phyloP scores from a whole-genome alignment of 2,888 invertebrate species.

The Aporophyla lueneburgensis region DNA sequence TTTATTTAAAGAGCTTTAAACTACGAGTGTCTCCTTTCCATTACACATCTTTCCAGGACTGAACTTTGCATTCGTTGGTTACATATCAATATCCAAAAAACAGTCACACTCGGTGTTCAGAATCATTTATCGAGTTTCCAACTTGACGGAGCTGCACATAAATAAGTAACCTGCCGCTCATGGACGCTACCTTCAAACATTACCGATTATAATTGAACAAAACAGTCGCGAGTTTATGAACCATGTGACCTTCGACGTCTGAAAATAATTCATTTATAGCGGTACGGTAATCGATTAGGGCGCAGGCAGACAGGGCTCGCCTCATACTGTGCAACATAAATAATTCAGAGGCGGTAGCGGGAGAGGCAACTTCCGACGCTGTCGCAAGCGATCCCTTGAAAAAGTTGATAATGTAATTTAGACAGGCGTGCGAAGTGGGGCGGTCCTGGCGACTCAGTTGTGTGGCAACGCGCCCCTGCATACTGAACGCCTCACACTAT shows the following conservation, averaged over 20 bases:
- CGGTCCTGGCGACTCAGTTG: constrained; percentile 76
- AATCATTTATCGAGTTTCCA: constrained; percentile 31
- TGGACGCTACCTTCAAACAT: constrained; percentile 70
- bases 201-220: constrained; percentile 69
- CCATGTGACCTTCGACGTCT: constrained; percentile 73
- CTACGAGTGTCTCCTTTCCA: constrained; percentile 5
- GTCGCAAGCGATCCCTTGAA: constrained; percentile 69
- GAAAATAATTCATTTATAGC: constrained; percentile 79
- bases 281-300: constrained; percentile 75
- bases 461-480: constrained; percentile 76
- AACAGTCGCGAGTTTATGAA: constrained; percentile 68
- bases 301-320: constrained; percentile 74
- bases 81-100: constrained; percentile 17
- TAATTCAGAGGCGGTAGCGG: constrained; percentile 76
- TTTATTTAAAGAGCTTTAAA: constrained; percentile 26
- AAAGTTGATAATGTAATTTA: constrained; percentile 83
- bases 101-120: constrained; percentile 15
- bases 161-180: constrained; percentile 53
- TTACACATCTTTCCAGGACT: constrained; percentile 14
- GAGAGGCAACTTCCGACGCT: constrained; percentile 38
- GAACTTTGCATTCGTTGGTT: constrained; percentile 8
- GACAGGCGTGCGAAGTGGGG: constrained; percentile 72
- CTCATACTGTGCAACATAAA: constrained; percentile 77
- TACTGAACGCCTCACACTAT: constrained; percentile 68
- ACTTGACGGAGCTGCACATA: constrained; percentile 25